A percentile compares a stretch with the other conserved stretches of the same genome.
phyloP scores from a whole-genome alignment of 2,797 vertebrate genomes.

The Vireo griseus region DNA sequence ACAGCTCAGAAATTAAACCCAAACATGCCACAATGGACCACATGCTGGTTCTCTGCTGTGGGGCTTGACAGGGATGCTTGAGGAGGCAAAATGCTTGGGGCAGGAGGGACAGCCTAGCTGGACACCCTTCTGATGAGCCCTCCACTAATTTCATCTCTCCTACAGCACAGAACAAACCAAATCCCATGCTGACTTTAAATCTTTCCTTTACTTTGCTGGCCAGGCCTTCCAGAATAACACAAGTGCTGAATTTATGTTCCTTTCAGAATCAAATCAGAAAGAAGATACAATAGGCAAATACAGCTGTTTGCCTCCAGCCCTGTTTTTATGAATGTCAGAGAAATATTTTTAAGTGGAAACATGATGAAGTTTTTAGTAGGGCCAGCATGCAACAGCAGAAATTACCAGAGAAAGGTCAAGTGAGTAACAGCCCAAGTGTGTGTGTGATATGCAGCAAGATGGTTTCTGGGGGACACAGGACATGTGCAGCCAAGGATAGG shows the following conservation, averaged over 20 bases:
- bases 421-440: neutral
- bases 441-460: neutral
- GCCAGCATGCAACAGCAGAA: neutral
- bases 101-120: neutral
- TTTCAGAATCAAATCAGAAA: neutral
- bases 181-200: neutral
- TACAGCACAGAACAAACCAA: neutral
- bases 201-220: neutral
- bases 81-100: neutral
- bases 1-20: neutral
- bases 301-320: neutral
- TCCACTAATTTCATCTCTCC: neutral
- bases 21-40: neutral
- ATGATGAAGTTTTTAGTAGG: neutral
- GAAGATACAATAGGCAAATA: neutral
- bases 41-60: neutral
- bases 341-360: neutral
- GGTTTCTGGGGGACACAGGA: neutral
- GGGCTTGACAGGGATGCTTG: neutral
- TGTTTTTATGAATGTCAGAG: neutral
- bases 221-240: neutral
- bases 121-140: neutral
- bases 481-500: neutral
- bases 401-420: neutral
- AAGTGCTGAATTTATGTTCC: neutral